These are phyloP conservation scores for Phalanger gymnotis DNA, from an alignment of 2,797 vertebrate genomes.

Conservation along the genomic window DNA sequence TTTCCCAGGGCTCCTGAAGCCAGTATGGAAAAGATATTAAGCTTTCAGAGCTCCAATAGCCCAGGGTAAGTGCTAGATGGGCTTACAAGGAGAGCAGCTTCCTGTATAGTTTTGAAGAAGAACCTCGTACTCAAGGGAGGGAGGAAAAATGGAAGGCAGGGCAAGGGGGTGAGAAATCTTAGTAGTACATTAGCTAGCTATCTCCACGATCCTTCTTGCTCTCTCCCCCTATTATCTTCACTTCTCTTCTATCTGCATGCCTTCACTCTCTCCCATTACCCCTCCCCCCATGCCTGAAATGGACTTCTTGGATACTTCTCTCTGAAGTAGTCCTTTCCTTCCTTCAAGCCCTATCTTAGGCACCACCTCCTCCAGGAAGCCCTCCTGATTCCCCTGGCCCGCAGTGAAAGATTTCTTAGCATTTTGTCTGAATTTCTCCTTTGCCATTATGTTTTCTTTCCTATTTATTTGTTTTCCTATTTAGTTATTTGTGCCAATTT, in stretches of 20 bases:
- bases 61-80: neutral
- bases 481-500: neutral
- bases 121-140: neutral
- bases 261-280: neutral
- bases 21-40: neutral
- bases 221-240: neutral
- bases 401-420: neutral
- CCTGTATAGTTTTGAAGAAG: neutral
- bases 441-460: neutral
- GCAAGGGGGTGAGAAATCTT: neutral
- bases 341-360: neutral
- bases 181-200: neutral
- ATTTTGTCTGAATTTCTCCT: neutral
- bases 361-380: neutral
- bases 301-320: neutral
- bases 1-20: neutral
- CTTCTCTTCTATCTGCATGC: neutral
- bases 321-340: neutral
- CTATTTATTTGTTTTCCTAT: no score
- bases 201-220: neutral
- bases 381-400: neutral
- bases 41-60: neutral
- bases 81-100: neutral
- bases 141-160: rapidly evolving
- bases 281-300: neutral